phyloP scores from a whole-genome alignment of 2,888 invertebrate genomes.

The Neria commutata region DNA sequence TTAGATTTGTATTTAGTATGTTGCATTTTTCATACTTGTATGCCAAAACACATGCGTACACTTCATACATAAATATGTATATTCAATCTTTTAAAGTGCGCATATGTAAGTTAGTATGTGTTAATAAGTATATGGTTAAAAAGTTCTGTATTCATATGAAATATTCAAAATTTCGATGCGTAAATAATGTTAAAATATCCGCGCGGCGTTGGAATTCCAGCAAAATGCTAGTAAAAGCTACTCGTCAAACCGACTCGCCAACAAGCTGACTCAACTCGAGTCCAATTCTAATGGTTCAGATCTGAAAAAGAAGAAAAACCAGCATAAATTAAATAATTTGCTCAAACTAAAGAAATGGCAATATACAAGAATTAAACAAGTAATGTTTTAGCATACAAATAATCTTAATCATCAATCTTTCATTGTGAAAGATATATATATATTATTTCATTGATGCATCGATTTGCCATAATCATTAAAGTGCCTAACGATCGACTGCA shows the following conservation, averaged over 20 bases:
- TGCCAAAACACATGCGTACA: conserved; percentile 24
- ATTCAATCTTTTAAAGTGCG: no score
- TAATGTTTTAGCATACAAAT: no score
- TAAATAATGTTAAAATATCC: conserved; percentile 18
- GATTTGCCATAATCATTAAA: no score
- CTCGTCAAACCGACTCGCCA: not conserved
- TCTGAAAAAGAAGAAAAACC: conserved; percentile 1
- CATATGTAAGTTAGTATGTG: conserved; percentile 3
- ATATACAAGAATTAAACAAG: not conserved
- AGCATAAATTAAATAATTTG: not conserved
- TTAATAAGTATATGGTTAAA: conserved; percentile 4
- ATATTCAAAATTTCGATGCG: conserved; percentile 22
- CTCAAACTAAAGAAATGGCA: not conserved
- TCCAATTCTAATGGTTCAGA: not conserved
- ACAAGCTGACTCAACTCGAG: not conserved
- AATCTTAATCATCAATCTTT: no score
- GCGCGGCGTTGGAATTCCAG: not conserved
- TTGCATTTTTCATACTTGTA: conserved; percentile 43
- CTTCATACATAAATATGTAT: not conserved
- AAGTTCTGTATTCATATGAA: conserved; percentile 7
- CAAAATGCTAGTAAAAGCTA: conserved; percentile 1
- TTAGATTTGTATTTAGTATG: conserved; percentile 18
- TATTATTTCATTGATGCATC: no score
- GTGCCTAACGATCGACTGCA: no score
- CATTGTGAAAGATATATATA: no score